Evolutionary conservation across 2,113 vertebrate genomes (phyloP).

Genomic region (Diadophis punctatus): DNA sequence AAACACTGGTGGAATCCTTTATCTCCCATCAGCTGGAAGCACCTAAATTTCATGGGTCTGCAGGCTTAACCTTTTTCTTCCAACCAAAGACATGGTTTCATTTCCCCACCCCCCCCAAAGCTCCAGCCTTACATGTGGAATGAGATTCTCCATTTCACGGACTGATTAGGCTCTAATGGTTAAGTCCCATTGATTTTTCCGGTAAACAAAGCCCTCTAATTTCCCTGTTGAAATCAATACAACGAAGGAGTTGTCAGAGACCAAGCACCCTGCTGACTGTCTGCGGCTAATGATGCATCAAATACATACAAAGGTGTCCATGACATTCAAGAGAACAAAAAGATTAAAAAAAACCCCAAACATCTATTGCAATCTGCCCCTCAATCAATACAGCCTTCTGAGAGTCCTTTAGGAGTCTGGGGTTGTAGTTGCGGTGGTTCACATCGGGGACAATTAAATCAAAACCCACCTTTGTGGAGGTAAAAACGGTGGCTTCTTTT

Average conservation of each 20-base stretch:
- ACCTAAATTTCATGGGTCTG: not conserved
- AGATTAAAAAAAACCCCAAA: not conserved
- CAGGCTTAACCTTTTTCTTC: not conserved
- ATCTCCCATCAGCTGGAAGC: not conserved
- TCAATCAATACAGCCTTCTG: not conserved
- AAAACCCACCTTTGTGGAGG: not conserved
- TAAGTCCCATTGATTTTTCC: not conserved
- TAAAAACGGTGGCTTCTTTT: not conserved
- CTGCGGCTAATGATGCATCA: not conserved
- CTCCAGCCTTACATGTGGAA: not conserved
- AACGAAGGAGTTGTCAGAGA: not conserved
- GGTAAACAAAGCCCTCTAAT: not conserved
- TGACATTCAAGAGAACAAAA: not conserved
- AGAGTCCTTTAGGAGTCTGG: not conserved
- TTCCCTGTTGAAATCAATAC: not conserved
- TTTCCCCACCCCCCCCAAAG: rapidly evolving
- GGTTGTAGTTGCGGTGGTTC: not conserved
- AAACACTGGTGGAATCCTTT: not conserved
- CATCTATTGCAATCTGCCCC: not conserved
- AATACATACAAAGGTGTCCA: not conserved
- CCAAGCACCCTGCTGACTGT: not conserved
- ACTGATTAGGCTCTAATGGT: not conserved
- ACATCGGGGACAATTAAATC: not conserved
- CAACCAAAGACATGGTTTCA: not conserved
- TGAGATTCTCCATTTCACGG: not conserved